phyloP scores from a whole-genome alignment of 2,888 invertebrate genomes.

The Mesorhabditis belari region DNA sequence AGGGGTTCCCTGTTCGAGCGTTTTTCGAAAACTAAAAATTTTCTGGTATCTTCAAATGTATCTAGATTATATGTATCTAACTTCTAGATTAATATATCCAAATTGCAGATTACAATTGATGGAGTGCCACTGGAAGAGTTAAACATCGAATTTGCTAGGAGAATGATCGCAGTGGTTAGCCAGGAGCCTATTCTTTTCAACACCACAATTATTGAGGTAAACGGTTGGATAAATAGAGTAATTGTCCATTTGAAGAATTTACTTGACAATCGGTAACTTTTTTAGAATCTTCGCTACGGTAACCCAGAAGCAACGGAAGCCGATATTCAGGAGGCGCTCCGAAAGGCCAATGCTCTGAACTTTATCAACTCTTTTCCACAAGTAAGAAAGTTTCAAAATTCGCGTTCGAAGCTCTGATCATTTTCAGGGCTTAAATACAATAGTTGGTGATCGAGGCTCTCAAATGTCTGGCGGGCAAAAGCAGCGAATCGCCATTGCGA shows the following conservation, averaged over 20 bases:
- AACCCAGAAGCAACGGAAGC: slow-evolving; percentile 20
- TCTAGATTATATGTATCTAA: too few species aligned
- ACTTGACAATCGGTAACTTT: neutral
- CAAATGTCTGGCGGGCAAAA: slow-evolving; percentile 56
- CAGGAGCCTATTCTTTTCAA: slow-evolving; percentile 64
- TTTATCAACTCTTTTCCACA: slow-evolving; percentile 54
- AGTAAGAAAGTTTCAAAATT: too few species aligned
- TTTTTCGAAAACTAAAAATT: too few species aligned
- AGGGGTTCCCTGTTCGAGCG: too few species aligned
- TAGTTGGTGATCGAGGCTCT: slow-evolving; percentile 55
- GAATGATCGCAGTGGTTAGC: slow-evolving; percentile 53
- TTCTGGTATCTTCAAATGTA: too few species aligned
- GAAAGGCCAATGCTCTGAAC: slow-evolving; percentile 55
- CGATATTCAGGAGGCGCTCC: slow-evolving; percentile 29
- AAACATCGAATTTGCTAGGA: slow-evolving; percentile 57
- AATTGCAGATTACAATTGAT: slow-evolving; percentile 54
- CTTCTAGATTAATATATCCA: neutral
- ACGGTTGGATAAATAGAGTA: too few species aligned
- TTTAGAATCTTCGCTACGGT: slow-evolving; percentile 55
- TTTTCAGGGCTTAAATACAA: slow-evolving; percentile 54
- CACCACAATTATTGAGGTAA: slow-evolving; percentile 56
- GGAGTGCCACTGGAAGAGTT: slow-evolving; percentile 54
- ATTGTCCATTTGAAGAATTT: neutral
- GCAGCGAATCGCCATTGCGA: slow-evolving; percentile 31
- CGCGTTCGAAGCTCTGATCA: too few species aligned